phyloP scores from a whole-genome alignment of 2,113 vertebrate genomes.

The Aleadryas rufinucha region DNA sequence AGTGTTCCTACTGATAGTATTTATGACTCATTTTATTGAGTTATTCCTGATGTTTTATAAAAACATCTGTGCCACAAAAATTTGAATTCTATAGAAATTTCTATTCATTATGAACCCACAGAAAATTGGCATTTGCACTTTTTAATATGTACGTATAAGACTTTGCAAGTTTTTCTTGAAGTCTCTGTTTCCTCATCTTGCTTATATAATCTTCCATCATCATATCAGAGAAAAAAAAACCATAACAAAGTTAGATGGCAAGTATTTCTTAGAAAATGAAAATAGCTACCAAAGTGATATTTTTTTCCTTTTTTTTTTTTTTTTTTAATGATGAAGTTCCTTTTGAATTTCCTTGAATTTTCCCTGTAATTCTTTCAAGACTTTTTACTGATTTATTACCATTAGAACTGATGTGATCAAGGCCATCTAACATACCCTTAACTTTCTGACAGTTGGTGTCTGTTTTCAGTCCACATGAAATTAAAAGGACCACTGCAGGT shows the following conservation, averaged over 20 bases:
- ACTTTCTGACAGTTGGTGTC: not conserved
- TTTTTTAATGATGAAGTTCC: not conserved
- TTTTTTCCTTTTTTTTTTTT: not conserved
- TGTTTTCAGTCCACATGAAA: not conserved
- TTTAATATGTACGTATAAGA: not conserved
- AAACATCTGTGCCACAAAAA: not conserved
- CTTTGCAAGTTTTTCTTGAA: not conserved
- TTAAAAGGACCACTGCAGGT: not conserved
- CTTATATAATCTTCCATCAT: not conserved
- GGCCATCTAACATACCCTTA: not conserved
- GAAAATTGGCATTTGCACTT: not conserved
- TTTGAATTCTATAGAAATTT: not conserved
- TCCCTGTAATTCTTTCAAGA: not conserved
- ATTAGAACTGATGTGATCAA: not conserved
- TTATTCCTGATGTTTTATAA: not conserved
- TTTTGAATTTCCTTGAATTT: not conserved
- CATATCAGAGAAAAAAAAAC: not conserved
- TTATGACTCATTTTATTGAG: not conserved
- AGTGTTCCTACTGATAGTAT: not conserved
- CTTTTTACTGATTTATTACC: not conserved
- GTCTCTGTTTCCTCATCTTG: not conserved
- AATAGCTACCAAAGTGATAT: accelerated
- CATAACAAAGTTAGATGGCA: not conserved
- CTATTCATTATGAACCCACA: not conserved
- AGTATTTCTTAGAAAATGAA: not conserved